These are phyloP conservation scores for Nymphalis polychloros DNA, from an alignment of 2,888 invertebrate species.

Conservation along the genomic window DNA sequence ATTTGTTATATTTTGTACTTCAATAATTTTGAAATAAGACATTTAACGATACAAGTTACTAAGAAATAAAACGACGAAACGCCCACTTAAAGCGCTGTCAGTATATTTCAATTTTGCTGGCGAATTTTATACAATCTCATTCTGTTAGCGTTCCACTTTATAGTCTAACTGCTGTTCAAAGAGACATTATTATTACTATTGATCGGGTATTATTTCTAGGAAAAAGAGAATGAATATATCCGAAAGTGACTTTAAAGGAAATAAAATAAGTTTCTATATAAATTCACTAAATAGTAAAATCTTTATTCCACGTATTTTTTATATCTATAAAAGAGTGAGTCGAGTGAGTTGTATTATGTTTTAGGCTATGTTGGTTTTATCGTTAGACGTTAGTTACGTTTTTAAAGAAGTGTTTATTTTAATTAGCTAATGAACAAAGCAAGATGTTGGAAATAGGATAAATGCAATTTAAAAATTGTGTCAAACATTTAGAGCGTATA, in stretches of 20 bases:
- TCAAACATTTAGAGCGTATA: neutral
- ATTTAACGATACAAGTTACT: slow-evolving; percentile 32
- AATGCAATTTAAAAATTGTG: neutral
- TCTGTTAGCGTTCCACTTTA: slow-evolving; percentile 53
- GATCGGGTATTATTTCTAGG: slow-evolving; percentile 12
- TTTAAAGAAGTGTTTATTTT: slow-evolving; percentile 5
- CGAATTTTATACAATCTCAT: slow-evolving; percentile 62
- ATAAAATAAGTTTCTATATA: neutral
- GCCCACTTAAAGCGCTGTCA: slow-evolving; percentile 58
- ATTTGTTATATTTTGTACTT: too few relatives aligned
- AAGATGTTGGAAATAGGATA: neutral
- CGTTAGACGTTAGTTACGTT: neutral
- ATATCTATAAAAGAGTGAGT: neutral
- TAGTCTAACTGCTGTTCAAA: slow-evolving; percentile 36
- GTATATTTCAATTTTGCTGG: slow-evolving; percentile 66
- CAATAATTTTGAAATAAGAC: slow-evolving; percentile 17
- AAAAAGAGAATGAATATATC: slow-evolving; percentile 1
- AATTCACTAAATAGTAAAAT: neutral
- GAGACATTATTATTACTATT: slow-evolving; percentile 24
- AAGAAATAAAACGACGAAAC: slow-evolving; percentile 45
- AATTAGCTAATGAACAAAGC: slow-evolving; percentile 7
- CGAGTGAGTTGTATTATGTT: too few relatives aligned
- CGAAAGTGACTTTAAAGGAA: neutral
- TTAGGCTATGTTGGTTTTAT: neutral
- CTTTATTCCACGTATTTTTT: neutral